A percentile compares a stretch with the other conserved stretches of the same genome.
These are phyloP conservation scores for Synanceia verrucosa DNA, from an alignment of 2,797 vertebrate genomes.

Conservation along the genomic window DNA sequence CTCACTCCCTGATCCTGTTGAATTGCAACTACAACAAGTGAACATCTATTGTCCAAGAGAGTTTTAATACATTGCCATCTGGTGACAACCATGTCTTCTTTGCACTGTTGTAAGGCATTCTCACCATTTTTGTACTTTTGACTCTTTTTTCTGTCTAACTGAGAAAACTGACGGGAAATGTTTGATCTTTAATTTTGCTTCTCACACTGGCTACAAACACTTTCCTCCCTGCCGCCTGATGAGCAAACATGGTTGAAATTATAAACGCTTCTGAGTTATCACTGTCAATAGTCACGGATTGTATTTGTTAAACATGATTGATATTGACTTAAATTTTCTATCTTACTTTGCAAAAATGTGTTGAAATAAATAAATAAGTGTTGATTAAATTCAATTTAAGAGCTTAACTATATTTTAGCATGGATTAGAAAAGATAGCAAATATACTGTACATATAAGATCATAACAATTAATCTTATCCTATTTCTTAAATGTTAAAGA, in stretches of 20 bases:
- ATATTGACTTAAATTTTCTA: slow-evolving; percentile 24
- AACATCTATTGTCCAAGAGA: not conserved
- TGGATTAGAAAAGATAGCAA: not conserved
- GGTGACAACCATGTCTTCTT: slow-evolving; percentile 20
- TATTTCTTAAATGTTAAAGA: slow-evolving; percentile 9
- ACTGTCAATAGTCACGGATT: slow-evolving; percentile 14
- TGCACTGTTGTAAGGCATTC: not conserved
- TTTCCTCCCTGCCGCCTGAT: slow-evolving; percentile 22
- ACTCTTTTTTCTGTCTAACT: not conserved
- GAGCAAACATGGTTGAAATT: slow-evolving; percentile 40
- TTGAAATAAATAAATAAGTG: slow-evolving; percentile 8
- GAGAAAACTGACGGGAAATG: slow-evolving; percentile 10
- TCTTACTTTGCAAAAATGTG: not conserved
- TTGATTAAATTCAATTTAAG: not conserved
- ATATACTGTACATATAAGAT: not conserved
- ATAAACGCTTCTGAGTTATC: slow-evolving; percentile 17
- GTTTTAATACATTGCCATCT: not conserved
- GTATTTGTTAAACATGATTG: slow-evolving; percentile 18
- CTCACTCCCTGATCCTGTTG: not conserved
- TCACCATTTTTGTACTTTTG: not conserved
- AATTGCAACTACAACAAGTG: not conserved
- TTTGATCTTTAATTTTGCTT: slow-evolving; percentile 33
- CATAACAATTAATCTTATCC: not conserved
- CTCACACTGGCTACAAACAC: slow-evolving; percentile 23
- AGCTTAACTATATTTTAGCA: not conserved